These are phyloP conservation scores for Cinclus mexicanus DNA, from an alignment of 2,113 vertebrate species.

Conservation along the genomic window DNA sequence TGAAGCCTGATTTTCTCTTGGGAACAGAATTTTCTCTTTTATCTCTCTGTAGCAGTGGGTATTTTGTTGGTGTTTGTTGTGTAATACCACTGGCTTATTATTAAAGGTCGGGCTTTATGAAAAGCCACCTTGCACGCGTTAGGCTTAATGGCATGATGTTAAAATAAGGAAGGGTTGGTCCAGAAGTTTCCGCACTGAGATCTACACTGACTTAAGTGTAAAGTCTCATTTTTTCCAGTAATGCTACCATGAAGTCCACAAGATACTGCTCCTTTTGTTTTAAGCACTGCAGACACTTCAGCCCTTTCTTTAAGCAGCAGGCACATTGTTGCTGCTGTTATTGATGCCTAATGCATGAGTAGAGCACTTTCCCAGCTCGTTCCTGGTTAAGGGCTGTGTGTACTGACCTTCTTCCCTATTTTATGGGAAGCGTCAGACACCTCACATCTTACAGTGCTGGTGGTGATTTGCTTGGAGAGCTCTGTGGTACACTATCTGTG, in stretches of 20 bases:
- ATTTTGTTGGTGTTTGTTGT: conserved; percentile 11
- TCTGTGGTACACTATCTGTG: background rate
- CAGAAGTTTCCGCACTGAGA: background rate
- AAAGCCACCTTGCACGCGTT: background rate
- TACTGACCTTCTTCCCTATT: background rate
- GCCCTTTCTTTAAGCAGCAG: background rate
- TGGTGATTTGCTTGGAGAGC: background rate
- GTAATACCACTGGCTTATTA: background rate
- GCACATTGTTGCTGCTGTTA: fast-evolving
- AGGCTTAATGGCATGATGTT: background rate
- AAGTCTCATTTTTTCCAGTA: background rate
- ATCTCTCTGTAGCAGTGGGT: fast-evolving
- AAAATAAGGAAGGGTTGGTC: background rate
- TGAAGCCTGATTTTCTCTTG: background rate
- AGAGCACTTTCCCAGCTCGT: background rate
- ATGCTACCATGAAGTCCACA: background rate
- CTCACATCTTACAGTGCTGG: background rate
- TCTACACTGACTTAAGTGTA: background rate
- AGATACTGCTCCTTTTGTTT: background rate
- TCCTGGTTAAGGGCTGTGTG: background rate
- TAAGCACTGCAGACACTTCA: background rate
- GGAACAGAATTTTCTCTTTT: background rate
- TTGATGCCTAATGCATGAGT: background rate
- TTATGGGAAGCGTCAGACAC: background rate
- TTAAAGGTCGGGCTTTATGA: conserved; percentile 32